Base-by-base conservation (phyloP, 1,140 invertebrate species). In the Delia radicum region DNA sequence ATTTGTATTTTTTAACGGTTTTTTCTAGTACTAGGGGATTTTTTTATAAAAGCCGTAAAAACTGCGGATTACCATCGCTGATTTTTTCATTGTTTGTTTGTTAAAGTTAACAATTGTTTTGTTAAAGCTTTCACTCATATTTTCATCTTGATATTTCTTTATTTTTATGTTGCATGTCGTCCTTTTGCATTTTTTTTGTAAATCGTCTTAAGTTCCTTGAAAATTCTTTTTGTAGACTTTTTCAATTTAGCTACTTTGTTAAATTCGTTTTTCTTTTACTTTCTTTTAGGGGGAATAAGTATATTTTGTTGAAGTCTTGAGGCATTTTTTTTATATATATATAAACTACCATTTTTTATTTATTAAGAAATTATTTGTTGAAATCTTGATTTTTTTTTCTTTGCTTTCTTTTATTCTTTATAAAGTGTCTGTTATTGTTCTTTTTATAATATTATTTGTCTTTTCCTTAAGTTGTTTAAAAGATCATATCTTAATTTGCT, bases 1-100 rank as follows among this genome's bases (percentile, higher is more conserved):
- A 75, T 42, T 63, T 69, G 65, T 33, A 33, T 21, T 21, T 26
- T 42, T 42, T 42, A 15, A 3, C 10, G 3, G 2, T 42, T 3
- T 42, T 42, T 42, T 10, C 3, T 42, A 10, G 6, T 10, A 42
- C 26, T 37, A 21, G 27, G 12, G 13, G 33, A 46, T 28, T 73
- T 73, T 55, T 73, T 74, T 21, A 81, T 78, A 81, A 84, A 83
- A 84, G 82, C 82, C 81, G 82, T 82, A 84, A 84, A 84, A 84
- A 84, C 84, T 84, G 82, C 82, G 82, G 82, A 84, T 84, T 84
- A 84, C 82, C 82, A 84, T 84, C 82, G 82, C 82, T 81, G 82
- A 84, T 81, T 84, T 55, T 28, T 67, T 67, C 37, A 27, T 63
- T 12, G 13, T 10, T 24, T 62, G 18, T 62, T 63, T n/a, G 62